A percentile compares a stretch with the other conserved stretches of the same genome.
Evolutionary conservation across 1,140 invertebrate genomes (phyloP).

Genomic region (Potamilus streckersoni): DNA sequence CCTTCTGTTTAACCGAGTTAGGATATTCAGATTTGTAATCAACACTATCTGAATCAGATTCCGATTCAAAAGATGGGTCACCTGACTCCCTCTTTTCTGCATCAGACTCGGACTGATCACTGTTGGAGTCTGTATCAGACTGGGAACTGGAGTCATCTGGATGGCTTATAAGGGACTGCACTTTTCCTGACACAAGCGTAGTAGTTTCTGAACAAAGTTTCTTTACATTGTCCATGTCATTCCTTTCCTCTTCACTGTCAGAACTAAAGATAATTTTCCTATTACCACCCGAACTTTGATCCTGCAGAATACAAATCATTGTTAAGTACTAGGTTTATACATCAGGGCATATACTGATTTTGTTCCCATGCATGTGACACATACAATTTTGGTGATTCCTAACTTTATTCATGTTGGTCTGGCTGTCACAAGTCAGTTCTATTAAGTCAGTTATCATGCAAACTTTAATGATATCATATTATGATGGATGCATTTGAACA

Average conservation of each 20-base stretch:
- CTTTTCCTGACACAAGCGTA: background rate
- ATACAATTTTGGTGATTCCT: no score
- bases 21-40: no score
- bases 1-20: no score
- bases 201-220: background rate
- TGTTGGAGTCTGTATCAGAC: background rate
- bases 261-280: constrained; percentile 41
- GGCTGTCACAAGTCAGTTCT: no score
- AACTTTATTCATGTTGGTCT: no score
- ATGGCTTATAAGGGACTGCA: background rate
- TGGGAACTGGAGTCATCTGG: background rate
- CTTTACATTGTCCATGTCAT: background rate
- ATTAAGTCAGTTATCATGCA: no score
- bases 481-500: no score
- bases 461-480: no score
- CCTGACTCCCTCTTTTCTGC: background rate
- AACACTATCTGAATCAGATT: no score
- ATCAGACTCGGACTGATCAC: background rate
- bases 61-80: background rate
- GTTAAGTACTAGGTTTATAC: background rate
- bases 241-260: constrained; percentile 4
- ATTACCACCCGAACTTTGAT: constrained; percentile 19
- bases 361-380: background rate
- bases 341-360: background rate
- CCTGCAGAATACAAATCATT: constrained; percentile 16